These are phyloP conservation scores for Chouioia cunea DNA, from an alignment of 2,888 invertebrate species.

Conservation along the genomic window DNA sequence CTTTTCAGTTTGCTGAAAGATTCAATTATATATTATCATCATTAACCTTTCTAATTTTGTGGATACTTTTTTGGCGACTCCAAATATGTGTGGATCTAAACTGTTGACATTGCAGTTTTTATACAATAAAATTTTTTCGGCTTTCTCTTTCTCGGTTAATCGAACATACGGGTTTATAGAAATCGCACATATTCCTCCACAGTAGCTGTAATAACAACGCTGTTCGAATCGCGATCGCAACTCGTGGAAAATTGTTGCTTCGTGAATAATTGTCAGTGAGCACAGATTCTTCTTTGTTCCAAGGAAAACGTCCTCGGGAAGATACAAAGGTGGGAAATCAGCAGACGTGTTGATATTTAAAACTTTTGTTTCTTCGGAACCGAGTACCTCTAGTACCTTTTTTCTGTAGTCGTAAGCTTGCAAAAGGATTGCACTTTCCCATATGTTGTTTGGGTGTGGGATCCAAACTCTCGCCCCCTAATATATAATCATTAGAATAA, in stretches of 20 bases:
- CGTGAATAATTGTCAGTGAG: constrained; percentile 1
- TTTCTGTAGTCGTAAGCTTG: neutral
- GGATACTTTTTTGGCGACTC: constrained; percentile 13
- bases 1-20: neutral
- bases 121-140: neutral
- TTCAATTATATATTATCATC: neutral
- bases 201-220: constrained; percentile 1
- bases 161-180: constrained; percentile 12
- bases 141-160: no score
- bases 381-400: neutral
- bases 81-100: constrained; percentile 18
- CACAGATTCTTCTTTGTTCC: constrained; percentile 6
- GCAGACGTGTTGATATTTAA: neutral
- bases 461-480: constrained; percentile 25
- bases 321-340: constrained; percentile 5
- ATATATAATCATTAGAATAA: no score
- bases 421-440: constrained; percentile 24
- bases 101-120: neutral
- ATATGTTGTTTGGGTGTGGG: neutral
- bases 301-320: neutral
- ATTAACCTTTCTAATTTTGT: constrained; percentile 24
- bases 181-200: constrained; percentile 3
- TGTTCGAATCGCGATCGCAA: constrained; percentile 14
- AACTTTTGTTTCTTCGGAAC: neutral
- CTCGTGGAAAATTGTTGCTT: constrained; percentile 3